These are phyloP conservation scores for Crambe crambe DNA, from an alignment of 37 sponge, comb jelly and placozoan species.

Conservation along the genomic window DNA sequence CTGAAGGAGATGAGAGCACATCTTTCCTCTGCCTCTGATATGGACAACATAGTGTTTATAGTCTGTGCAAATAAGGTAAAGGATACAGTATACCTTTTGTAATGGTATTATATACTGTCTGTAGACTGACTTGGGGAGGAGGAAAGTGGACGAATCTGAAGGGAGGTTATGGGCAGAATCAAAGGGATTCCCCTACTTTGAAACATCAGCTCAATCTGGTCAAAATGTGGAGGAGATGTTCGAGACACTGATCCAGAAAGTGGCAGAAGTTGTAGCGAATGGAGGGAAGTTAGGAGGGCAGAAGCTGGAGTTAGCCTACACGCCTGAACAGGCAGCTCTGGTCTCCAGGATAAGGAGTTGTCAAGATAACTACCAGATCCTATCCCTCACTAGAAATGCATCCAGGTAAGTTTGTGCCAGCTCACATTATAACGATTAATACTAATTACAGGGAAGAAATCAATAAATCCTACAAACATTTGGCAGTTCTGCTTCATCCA, in stretches of 20 bases:
- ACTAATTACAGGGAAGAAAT: slow-evolving; percentile 78
- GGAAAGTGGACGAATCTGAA: slow-evolving; percentile 68
- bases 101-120: neutral
- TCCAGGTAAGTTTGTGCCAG: slow-evolving; percentile 44
- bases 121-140: slow-evolving; percentile 56
- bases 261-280: slow-evolving; percentile 17
- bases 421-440: neutral
- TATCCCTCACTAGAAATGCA: slow-evolving; percentile 53
- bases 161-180: slow-evolving; percentile 89
- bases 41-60: slow-evolving; percentile 66
- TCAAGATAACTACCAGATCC: slow-evolving; percentile 62
- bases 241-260: slow-evolving; percentile 31
- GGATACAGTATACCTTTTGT: neutral
- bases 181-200: slow-evolving; percentile 86
- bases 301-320: slow-evolving; percentile 48
- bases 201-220: slow-evolving; percentile 85
- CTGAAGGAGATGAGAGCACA: slow-evolving; percentile 80
- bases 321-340: slow-evolving; percentile 72
- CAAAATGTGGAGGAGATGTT: slow-evolving; percentile 77
- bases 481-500: slow-evolving; percentile 89
- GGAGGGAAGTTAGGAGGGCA: slow-evolving; percentile 12
- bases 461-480: slow-evolving; percentile 76
- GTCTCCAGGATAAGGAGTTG: slow-evolving; percentile 59
- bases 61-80: slow-evolving; percentile 93
- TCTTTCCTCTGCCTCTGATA: slow-evolving; percentile 47